These are phyloP conservation scores for Rhyacophila evoluta DNA, from an alignment of 2,888 invertebrate genomes.

Conservation along the genomic window DNA sequence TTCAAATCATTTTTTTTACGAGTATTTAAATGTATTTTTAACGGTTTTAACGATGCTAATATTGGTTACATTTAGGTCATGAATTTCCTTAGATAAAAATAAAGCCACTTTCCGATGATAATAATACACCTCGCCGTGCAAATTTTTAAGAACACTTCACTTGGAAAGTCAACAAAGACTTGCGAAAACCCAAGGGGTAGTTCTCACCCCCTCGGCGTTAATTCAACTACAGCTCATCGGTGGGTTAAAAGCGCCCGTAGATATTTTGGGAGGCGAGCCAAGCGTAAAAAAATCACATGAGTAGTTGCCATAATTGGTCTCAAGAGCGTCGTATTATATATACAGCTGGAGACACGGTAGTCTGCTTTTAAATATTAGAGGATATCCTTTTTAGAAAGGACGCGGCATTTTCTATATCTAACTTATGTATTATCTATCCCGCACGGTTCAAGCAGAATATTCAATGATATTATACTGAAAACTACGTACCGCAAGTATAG, in stretches of 20 bases:
- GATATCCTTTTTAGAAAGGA: constrained; percentile 40
- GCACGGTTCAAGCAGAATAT: neutral
- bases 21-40: too few species aligned
- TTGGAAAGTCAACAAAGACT: neutral
- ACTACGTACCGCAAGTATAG: too few species aligned
- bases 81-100: too few species aligned
- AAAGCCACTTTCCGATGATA: neutral
- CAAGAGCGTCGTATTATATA: constrained; percentile 33
- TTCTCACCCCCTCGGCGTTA: neutral
- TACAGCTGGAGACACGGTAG: constrained; percentile 48
- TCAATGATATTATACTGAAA: too few species aligned
- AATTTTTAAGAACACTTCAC: neutral
- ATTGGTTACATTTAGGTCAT: too few species aligned
- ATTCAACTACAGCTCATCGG: neutral
- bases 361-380: constrained; percentile 42
- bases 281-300: constrained; percentile 37
- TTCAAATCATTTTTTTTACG: too few species aligned
- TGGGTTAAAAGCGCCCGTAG: constrained; percentile 23
- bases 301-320: constrained; percentile 47
- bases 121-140: neutral
- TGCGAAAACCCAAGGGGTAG: neutral
- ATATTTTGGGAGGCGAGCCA: constrained; percentile 31
- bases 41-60: too few species aligned
- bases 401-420: neutral
- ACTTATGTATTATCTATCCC: too few species aligned